Base-by-base conservation (phyloP, 2,888 invertebrate genomes). In the Drosophila hamatofila region DNA sequence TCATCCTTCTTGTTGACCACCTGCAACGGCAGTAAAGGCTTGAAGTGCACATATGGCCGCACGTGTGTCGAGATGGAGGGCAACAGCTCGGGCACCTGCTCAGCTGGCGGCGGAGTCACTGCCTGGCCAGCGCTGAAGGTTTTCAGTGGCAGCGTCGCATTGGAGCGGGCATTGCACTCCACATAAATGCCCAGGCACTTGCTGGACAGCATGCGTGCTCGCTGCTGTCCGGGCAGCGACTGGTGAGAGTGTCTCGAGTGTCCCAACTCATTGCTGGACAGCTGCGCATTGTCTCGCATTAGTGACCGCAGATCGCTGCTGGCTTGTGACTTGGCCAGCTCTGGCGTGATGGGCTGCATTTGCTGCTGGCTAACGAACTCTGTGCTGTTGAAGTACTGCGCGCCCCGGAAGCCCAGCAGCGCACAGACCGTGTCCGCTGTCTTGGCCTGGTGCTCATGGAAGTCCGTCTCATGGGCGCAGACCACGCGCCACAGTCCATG, bases 401-500 rank as follows among this genome's bases (percentile, higher is more conserved):
- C 88, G 14, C 92, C 93, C 35, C 86, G 91, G 64, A 96, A 96
- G 61, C 96, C 96, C 60, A 96, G 93, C 80, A 95, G 94, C 11
- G 92, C 93, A 86, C 97, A 97, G 51, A 95, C 94, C 65, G 95
- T 94, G 27, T 92, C 91, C 1, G 95, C 95, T 12, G 94, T 93
- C 75, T 86, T 81, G 1, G 90, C 85, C 30, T 81, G 81, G 33
- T 91, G 84, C 49, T 78, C 66, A 62, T 90, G 56, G 52, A 81
- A 83, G 37, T 64, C 60, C 9, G 87, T 80, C 72, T 92, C 94
- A 49, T 94, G 92, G 73, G 94, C 93, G 88, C 96, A 97, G 2
- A 95, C 92, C 2, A 96, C 94, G 57, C 93, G 94, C 97, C 97
- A 97, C 49, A 93, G 89, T 3, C 95, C 95, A 30, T 94, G 92